Evolutionary conservation across 2,888 invertebrate genomes (phyloP), one percentile per base, ranked within the genome.

Genomic region (Hirtodrosophila confusa): DNA sequence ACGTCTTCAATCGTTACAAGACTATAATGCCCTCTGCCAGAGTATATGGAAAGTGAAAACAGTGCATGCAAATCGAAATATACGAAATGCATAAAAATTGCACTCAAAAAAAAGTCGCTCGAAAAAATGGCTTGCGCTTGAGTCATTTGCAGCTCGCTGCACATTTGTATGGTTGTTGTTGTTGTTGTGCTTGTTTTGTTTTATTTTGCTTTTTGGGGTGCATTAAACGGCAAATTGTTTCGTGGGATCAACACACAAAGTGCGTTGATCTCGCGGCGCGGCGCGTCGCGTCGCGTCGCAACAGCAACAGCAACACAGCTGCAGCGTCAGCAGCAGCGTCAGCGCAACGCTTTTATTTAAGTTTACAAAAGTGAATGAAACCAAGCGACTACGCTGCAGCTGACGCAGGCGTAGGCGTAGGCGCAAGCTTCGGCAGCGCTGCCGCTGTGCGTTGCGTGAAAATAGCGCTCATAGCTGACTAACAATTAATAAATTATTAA

Each of bases 151-250:
- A 61, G 57, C 45, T 50, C 57, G 57, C 44, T 73, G 74, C 69
- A 72, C 35, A 69, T 27, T 27, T 27, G 27, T 27, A 27, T 56
- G 61, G 53, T 50, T 43, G 17, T 37, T 62, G 17, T 36, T 58
- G 50, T 56, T 27, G 27, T 53, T 29, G 11, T 29, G 40, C 51
- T 51, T 61, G 36, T 54, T 48, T 55, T 60, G 58, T 66, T 44
- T 53, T 63, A 24, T 60, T 64, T 50, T 37, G 40, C 39, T 61
- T 75, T 85, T 85, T 69, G 56, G 83, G 84, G 86, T 86, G 84
- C 86, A 86, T 86, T 85, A 86, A 84, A 84, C 84, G 84, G 84
- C 83, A 85, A 84, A 84, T 83, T 84, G 84, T 85, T 84, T 84
- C 80, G 86, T 84, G 86, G 84, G 84, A 84, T 84, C 84, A 84